These are phyloP conservation scores for Kuschelorhynchus macadamiae DNA, from an alignment of 2,888 invertebrate species.

Conservation along the genomic window DNA sequence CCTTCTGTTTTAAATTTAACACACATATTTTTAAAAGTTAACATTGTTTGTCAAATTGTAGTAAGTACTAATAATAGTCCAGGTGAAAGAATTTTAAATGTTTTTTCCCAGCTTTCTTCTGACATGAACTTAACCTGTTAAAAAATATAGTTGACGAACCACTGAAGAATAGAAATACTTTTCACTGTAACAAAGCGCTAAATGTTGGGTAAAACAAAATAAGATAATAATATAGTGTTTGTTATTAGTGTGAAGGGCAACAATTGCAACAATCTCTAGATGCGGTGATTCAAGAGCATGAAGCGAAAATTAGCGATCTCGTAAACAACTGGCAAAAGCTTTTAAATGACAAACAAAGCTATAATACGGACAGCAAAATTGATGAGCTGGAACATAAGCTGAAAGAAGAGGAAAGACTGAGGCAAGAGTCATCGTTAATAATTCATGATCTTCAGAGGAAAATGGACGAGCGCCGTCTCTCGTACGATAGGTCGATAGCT, in stretches of 20 bases:
- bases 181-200: too few relatives aligned
- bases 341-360: slow-evolving; percentile 53
- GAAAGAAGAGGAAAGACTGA: slow-evolving; percentile 57
- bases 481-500: slow-evolving; percentile 55
- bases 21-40: too few relatives aligned
- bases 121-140: too few relatives aligned
- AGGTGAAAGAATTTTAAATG: too few relatives aligned
- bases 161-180: too few relatives aligned
- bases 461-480: slow-evolving; percentile 57
- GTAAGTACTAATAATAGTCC: too few relatives aligned
- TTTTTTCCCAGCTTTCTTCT: too few relatives aligned
- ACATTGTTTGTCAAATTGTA: too few relatives aligned
- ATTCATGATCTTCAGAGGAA: slow-evolving; percentile 59
- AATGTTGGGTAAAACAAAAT: too few relatives aligned
- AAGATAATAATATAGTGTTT: slow-evolving; percentile 55
- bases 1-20: too few relatives aligned
- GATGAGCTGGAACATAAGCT: slow-evolving; percentile 58
- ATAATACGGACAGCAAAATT: slow-evolving; percentile 19
- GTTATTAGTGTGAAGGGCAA: slow-evolving; percentile 52
- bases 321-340: slow-evolving; percentile 58
- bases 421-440: slow-evolving; percentile 52
- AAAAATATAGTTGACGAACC: too few relatives aligned
- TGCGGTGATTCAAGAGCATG: slow-evolving; percentile 57
- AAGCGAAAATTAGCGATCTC: slow-evolving; percentile 59
- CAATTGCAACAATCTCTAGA: slow-evolving; percentile 60